Evolutionary conservation across 2,888 invertebrate species (phyloP).

Genomic region (Drosophila putrida): DNA sequence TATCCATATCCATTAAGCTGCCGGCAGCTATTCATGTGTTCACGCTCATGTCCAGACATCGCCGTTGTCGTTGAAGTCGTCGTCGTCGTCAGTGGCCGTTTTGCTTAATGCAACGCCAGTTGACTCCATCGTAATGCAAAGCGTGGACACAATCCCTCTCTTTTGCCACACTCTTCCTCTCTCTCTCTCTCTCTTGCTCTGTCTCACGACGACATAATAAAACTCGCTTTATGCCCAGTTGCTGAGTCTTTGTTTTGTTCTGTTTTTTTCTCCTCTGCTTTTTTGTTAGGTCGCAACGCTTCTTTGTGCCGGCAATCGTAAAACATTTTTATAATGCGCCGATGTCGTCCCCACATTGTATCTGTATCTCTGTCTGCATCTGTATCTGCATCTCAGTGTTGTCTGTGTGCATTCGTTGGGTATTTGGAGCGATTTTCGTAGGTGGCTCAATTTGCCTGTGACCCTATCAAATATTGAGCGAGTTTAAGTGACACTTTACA

Average conservation of each 20-base stretch:
- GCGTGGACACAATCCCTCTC: conserved; percentile 38
- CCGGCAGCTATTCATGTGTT: conserved; percentile 80
- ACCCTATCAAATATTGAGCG: conserved; percentile 68
- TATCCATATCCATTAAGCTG: conserved; percentile 68
- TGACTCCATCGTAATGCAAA: conserved; percentile 58
- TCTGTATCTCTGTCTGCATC: conserved; percentile 3
- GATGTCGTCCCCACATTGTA: conserved; percentile 49
- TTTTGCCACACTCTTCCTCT: conserved; percentile 9
- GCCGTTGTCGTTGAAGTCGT: conserved; percentile 56
- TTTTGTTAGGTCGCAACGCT: conserved; percentile 7
- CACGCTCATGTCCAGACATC: conserved; percentile 76
- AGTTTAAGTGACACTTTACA: conserved; percentile 74
- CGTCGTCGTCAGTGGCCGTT: conserved; percentile 64
- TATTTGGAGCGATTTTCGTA: conserved; percentile 53
- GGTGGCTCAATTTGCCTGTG: conserved; percentile 70
- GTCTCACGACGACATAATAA: conserved; percentile 57
- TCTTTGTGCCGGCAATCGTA: conserved; percentile 60
- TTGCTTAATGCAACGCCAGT: conserved; percentile 70
- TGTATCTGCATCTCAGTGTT: conserved; percentile 7
- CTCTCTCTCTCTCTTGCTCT: neutral
- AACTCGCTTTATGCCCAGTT: conserved; percentile 71
- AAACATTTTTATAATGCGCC: conserved; percentile 76
- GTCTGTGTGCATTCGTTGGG: conserved; percentile 22
- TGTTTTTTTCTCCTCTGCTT: conserved; percentile 4
- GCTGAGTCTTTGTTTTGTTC: conserved; percentile 53